Evolutionary conservation across 2,797 vertebrate genomes (phyloP).

Genomic region (Channa striata): DNA sequence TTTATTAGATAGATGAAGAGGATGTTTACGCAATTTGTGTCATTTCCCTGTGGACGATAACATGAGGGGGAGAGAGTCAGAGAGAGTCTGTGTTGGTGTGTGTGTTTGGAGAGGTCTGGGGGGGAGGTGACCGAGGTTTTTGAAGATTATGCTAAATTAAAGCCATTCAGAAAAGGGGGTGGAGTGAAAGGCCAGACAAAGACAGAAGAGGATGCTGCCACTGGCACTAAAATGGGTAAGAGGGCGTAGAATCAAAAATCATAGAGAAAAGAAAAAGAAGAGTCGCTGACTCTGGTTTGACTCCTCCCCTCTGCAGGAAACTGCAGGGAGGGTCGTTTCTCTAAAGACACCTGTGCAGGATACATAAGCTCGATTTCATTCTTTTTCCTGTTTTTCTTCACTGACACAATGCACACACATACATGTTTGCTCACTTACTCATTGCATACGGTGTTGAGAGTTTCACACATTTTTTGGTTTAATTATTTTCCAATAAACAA

Average conservation of each 20-base stretch:
- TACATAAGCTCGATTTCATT: too few species aligned
- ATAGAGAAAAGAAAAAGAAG: slow-evolving; percentile 66
- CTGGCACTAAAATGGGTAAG: slow-evolving; percentile 84
- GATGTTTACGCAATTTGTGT: slow-evolving; percentile 61
- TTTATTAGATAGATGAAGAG: slow-evolving; percentile 54
- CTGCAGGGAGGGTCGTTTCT: too few species aligned
- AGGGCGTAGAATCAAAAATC: slow-evolving; percentile 41
- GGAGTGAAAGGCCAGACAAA: slow-evolving; percentile 85
- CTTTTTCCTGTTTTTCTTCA: too few species aligned
- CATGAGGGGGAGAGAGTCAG: slow-evolving; percentile 57
- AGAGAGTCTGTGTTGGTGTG: slow-evolving; percentile 10
- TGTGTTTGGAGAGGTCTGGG: slow-evolving; percentile 32
- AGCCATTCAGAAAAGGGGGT: slow-evolving; percentile 70
- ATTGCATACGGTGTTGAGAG: too few species aligned
- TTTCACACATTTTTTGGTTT: too few species aligned
- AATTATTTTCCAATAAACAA: too few species aligned
- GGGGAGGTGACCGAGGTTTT: slow-evolving; percentile 66
- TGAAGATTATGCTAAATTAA: slow-evolving; percentile 79
- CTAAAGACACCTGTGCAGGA: too few species aligned
- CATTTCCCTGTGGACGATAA: slow-evolving; percentile 31
- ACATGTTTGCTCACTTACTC: too few species aligned
- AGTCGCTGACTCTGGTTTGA: slow-evolving; percentile 56
- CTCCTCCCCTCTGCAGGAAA: too few species aligned
- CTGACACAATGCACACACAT: too few species aligned
- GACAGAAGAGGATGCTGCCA: slow-evolving; percentile 83